Percentiles rank a stretch among this genome's conserved stretches.
These are phyloP conservation scores for Danio choprae DNA, from an alignment of 2,797 vertebrate species.

Conservation along the genomic window DNA sequence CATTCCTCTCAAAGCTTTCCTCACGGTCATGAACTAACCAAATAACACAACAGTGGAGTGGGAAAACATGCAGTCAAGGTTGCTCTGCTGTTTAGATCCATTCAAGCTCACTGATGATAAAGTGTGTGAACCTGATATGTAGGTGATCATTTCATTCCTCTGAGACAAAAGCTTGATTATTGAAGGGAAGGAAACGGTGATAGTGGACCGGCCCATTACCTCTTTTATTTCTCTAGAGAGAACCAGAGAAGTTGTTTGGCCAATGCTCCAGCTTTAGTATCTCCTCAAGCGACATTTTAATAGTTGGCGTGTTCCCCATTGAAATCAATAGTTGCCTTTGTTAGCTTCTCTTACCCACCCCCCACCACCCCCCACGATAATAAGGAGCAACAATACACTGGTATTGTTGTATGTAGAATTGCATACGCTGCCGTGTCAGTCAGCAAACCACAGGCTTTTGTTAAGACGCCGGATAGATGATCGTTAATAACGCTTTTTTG, in stretches of 20 bases:
- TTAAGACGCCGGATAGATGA: conserved; percentile 21
- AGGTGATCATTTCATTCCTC: conserved; percentile 49
- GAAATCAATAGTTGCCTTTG: conserved; percentile 14
- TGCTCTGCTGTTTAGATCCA: conserved; percentile 30
- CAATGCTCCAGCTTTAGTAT: conserved; percentile 3
- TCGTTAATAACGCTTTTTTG: background rate
- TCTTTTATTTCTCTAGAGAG: conserved; percentile 32
- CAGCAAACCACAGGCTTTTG: conserved; percentile 2
- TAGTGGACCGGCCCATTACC: conserved; percentile 31
- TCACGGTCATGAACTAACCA: background rate
- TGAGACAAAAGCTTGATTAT: conserved; percentile 48
- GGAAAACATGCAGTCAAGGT: conserved; percentile 37
- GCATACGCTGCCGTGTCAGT: conserved; percentile 4
- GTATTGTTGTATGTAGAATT: background rate
- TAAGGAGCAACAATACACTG: background rate
- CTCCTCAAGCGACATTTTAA: conserved; percentile 18
- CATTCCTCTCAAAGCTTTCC: conserved; percentile 19
- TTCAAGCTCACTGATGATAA: conserved; percentile 26
- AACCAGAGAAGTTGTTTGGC: conserved; percentile 35
- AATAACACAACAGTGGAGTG: conserved; percentile 1
- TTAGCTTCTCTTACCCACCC: background rate
- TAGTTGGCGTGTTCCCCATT: conserved; percentile 10
- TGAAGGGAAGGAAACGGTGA: conserved; percentile 42
- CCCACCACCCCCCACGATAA: background rate
- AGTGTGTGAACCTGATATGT: conserved; percentile 46